Conservation (phyloP, 2,888 invertebrate genomes). For the Cremastobaeus sp. region DNA sequence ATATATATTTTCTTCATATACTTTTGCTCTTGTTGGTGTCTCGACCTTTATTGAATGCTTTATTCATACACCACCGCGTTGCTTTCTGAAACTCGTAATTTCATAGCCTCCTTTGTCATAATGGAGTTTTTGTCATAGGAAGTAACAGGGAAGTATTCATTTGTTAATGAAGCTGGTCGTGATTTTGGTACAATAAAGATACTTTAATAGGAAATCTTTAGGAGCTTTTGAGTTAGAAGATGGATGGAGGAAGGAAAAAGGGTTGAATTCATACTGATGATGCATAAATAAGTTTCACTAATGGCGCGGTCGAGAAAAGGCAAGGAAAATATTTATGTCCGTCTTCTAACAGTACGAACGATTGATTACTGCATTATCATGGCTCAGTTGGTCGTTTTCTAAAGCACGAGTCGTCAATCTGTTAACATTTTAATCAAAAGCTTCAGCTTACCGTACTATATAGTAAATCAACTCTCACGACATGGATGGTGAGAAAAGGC, state of each 20-base stretch:
- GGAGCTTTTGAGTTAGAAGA: slow-evolving; percentile 74
- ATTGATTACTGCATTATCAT: slow-evolving; percentile 60
- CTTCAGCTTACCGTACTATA: too few species aligned
- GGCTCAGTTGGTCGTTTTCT: too few species aligned
- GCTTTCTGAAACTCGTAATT: too few species aligned
- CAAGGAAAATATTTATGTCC: slow-evolving; percentile 70
- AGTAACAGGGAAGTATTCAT: slow-evolving; percentile 55
- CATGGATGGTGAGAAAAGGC: too few species aligned
- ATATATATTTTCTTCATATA: too few species aligned
- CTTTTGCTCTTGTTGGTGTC: too few species aligned
- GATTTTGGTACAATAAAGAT: slow-evolving; percentile 73
- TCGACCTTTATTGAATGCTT: too few species aligned
- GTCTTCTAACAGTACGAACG: slow-evolving; percentile 46
- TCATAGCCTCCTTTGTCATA: slow-evolving; percentile 68
- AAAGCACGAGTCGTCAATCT: too few species aligned
- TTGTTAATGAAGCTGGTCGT: slow-evolving; percentile 61
- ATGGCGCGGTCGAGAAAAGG: slow-evolving; percentile 71
- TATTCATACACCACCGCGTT: too few species aligned
- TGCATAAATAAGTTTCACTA: slow-evolving; percentile 77
- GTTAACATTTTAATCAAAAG: too few species aligned
- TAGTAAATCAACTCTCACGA: too few species aligned
- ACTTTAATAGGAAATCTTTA: slow-evolving; percentile 71
- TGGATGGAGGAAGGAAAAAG: slow-evolving; percentile 74
- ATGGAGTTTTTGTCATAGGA: background rate
- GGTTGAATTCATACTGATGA: slow-evolving; percentile 72